A percentile compares a stretch with the other conserved stretches of the same genome.
Conservation (phyloP, 1,140 invertebrate genomes). For the Drosophila bifasciata region DNA sequence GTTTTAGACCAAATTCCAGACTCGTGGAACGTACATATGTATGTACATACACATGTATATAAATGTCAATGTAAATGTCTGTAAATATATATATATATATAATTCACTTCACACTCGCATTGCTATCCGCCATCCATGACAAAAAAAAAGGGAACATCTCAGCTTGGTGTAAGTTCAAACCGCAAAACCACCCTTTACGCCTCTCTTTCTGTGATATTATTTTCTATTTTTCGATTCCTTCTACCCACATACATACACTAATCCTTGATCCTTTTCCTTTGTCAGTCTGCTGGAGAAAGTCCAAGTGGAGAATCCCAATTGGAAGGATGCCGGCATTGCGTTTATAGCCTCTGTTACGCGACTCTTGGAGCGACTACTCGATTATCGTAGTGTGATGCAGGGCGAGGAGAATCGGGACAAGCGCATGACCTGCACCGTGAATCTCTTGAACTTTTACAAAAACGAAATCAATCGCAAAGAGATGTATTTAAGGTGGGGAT, state of each 20-base stretch:
- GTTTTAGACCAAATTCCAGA: conserved; percentile 84
- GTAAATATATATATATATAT: conserved; percentile 62
- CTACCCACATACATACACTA: neutral
- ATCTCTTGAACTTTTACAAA: conserved; percentile 98
- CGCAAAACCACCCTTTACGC: conserved; percentile 37
- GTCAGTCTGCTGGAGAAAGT: conserved; percentile 93
- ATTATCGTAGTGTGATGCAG: conserved; percentile 96
- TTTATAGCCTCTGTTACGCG: conserved; percentile 96
- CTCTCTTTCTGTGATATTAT: conserved; percentile 1
- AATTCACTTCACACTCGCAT: conserved; percentile 71
- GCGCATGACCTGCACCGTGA: conserved; percentile 98
- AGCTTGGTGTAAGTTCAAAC: conserved; percentile 92
- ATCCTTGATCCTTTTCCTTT: conserved; percentile 10
- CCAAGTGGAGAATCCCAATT: conserved; percentile 92
- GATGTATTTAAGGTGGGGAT: conserved; percentile 92
- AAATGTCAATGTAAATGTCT: conserved; percentile 45
- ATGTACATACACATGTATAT: conserved; percentile 12
- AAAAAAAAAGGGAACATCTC: conserved; percentile 91
- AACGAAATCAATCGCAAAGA: conserved; percentile 97
- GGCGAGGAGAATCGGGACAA: conserved; percentile 96
- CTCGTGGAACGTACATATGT: conserved; percentile 1
- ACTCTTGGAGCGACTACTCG: conserved; percentile 93
- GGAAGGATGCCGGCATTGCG: conserved; percentile 95
- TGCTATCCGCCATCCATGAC: conserved; percentile 68
- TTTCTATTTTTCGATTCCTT: conserved; percentile 10